phyloP scores from a whole-genome alignment of 2,888 invertebrate species.

The Anodontia alba region DNA sequence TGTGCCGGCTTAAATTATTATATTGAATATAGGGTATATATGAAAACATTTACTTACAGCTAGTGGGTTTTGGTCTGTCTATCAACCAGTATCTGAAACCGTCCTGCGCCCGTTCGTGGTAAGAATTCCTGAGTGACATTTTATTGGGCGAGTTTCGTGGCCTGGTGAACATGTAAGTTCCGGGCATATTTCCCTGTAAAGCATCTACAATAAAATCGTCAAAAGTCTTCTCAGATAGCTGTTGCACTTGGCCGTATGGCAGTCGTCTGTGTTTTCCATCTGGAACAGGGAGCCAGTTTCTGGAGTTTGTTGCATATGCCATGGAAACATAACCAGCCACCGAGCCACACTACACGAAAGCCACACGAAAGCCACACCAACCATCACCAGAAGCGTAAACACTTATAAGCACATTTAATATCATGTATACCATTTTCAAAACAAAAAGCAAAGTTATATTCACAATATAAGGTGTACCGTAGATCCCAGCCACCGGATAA shows the following conservation, averaged over 20 bases:
- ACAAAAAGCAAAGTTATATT: too few species aligned
- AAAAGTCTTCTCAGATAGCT: slow-evolving; percentile 58
- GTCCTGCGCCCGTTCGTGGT: slow-evolving; percentile 76
- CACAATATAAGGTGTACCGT: too few species aligned
- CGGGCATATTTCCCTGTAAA: slow-evolving; percentile 65
- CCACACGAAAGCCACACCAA: slow-evolving; percentile 23
- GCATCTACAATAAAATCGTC: slow-evolving; percentile 68
- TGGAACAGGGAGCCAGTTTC: slow-evolving; percentile 37
- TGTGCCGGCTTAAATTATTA: too few species aligned
- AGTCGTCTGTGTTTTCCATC: slow-evolving; percentile 49
- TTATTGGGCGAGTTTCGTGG: slow-evolving; percentile 59
- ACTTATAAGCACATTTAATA: too few species aligned
- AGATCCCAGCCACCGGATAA: too few species aligned
- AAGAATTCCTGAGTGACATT: slow-evolving; percentile 65
- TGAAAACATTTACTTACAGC: slow-evolving; percentile 74
- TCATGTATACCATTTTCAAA: too few species aligned
- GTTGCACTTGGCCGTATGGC: slow-evolving; percentile 38
- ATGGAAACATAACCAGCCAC: slow-evolving; percentile 10
- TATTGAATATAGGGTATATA: too few species aligned
- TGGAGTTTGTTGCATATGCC: slow-evolving; percentile 11
- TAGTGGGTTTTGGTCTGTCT: slow-evolving; percentile 81
- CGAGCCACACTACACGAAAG: slow-evolving; percentile 45
- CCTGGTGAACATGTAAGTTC: slow-evolving; percentile 62
- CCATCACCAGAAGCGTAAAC: background rate
- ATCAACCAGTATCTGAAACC: slow-evolving; percentile 83